A percentile compares a stretch with the other conserved stretches of the same genome.
Evolutionary conservation across 2,113 vertebrate species (phyloP).

Genomic region (Hemibagrus wyckioides): DNA sequence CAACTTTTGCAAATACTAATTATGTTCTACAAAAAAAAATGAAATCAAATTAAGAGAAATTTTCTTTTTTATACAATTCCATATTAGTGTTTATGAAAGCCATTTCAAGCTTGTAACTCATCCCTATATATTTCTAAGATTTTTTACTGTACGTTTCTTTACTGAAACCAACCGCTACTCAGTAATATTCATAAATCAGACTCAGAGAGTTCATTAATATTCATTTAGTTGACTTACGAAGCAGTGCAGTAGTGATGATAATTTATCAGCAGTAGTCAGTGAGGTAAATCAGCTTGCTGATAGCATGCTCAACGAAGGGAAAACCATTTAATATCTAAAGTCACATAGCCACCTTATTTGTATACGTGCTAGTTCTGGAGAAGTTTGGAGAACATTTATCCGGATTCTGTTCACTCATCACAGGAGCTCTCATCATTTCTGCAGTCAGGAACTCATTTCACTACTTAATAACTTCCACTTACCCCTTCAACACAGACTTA

Average conservation of each 20-base stretch:
- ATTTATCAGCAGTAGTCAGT: conserved; percentile 5
- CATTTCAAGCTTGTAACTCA: background rate
- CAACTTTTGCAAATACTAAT: background rate
- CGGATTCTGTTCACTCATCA: background rate
- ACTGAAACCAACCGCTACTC: background rate
- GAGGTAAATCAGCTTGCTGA: conserved; percentile 5
- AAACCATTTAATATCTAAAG: background rate
- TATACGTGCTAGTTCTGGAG: background rate
- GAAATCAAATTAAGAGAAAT: background rate
- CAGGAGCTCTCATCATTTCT: background rate
- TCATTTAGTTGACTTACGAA: conserved; percentile 5
- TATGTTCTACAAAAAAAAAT: background rate
- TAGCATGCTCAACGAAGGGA: background rate
- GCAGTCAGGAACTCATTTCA: background rate
- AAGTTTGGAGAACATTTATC: background rate
- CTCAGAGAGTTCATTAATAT: background rate
- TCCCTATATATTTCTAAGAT: background rate
- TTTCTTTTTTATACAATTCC: background rate
- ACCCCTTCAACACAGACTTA: background rate
- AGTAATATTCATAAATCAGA: background rate
- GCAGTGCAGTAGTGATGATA: background rate
- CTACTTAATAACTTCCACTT: background rate
- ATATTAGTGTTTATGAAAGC: background rate
- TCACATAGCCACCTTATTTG: background rate
- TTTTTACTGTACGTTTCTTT: background rate